Evolutionary conservation across 2,113 vertebrate genomes (phyloP), one percentile per base, ranked within the genome.

Genomic region (Excalfactoria chinensis): DNA sequence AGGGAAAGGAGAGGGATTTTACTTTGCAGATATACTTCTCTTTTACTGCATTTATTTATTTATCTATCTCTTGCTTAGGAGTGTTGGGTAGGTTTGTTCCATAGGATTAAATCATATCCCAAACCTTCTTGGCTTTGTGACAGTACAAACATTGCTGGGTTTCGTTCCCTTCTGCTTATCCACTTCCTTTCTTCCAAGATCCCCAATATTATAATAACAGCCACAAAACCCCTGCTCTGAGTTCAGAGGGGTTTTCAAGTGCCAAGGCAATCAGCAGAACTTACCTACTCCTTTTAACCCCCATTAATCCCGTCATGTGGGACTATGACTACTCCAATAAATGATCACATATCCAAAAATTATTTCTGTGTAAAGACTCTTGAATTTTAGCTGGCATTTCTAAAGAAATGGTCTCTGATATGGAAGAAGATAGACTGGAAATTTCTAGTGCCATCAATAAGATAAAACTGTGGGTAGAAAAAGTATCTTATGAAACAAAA

Each of bases 401-500:
- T 71, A 37, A 79, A 72, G 86, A 95, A 90, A 88, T 83, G 91
- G 89, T 88, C 88, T 96, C 93, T 59, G 84, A 95, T 87, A 81
- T 83, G 80, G 95, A 96, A 90, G 96, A 96, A 96, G 95, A 97
- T 95, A 88, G 85, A 91, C 77, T 84, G 89, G 76, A 93, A 94
- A 69, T 74, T 96, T 94, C 91, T 89, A 90, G 87, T 21, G 26
- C 84, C 76, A 95, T 97, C 96, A 95, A 96, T 97, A 97, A 96
- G 93, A 96, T 44, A 93, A 95, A 98, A 97, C 92, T 97, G 97
- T 96, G 91, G 85, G 46, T 94, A 97, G 97, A 98, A 97, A 98
- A 98, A 98, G 97, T 95, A 93, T 95, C 51, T 95, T 84, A 79
- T 15, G 40, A 91, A 93, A 92, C 95, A 85, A 95, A 96, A 95